Percentiles rank a stretch among this genome's conserved stretches.
Conservation (phyloP, 2,797 vertebrate genomes). For the Poeciliopsis infans region DNA sequence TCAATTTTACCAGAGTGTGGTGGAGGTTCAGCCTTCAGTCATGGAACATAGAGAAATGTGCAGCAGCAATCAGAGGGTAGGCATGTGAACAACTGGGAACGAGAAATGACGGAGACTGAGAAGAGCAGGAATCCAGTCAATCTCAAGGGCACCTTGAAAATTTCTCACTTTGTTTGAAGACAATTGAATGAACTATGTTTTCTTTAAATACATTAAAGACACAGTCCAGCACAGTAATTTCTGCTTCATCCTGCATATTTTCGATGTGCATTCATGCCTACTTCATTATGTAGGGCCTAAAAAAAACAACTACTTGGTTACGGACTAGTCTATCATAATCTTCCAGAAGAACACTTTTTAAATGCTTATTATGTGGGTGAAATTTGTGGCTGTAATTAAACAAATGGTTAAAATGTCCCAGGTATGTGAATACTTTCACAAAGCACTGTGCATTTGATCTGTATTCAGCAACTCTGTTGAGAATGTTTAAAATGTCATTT, state of each 20-base stretch:
- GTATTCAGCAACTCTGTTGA: background rate
- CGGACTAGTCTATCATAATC: background rate
- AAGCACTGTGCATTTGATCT: background rate
- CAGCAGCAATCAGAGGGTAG: constrained; percentile 28
- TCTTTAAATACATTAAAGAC: too few species aligned
- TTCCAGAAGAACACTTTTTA: background rate
- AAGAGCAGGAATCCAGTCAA: constrained; percentile 39
- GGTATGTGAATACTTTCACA: too few species aligned
- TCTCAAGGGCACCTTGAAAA: constrained; percentile 61
- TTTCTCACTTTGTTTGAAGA: constrained; percentile 30
- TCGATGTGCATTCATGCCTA: too few species aligned
- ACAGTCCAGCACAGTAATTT: too few species aligned
- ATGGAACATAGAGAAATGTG: constrained; percentile 5
- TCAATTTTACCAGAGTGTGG: constrained; percentile 15
- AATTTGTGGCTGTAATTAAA: background rate
- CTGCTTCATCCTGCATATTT: too few species aligned
- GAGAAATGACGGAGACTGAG: constrained; percentile 7
- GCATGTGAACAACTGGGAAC: constrained; percentile 22
- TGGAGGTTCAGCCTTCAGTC: constrained; percentile 21
- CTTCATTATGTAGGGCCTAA: too few species aligned
- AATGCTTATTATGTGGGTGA: background rate
- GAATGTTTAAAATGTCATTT: background rate
- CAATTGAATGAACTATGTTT: constrained; percentile 7
- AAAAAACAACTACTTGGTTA: background rate
- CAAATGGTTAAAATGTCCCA: background rate